Percentiles rank a stretch among this genome's conserved stretches.
Evolutionary conservation across 2,113 vertebrate genomes (phyloP).

Genomic region (Polyodon spathula): DNA sequence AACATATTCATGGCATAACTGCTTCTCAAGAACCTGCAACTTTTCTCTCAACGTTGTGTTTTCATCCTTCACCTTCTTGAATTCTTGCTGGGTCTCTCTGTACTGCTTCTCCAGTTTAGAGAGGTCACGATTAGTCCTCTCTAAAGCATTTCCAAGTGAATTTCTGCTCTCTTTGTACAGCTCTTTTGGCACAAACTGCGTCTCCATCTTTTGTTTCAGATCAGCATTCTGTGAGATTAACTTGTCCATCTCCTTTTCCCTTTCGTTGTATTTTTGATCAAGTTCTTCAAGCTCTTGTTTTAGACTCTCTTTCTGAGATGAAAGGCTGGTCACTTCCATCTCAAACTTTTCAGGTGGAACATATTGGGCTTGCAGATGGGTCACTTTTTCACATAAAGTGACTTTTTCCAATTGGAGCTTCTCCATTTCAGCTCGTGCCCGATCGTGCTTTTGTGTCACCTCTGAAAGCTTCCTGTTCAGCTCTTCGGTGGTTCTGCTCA

Average conservation of each 20-base stretch:
- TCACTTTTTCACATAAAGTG: conserved; percentile 50
- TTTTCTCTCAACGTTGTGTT: conserved; percentile 57
- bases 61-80: conserved; percentile 61
- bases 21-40: conserved; percentile 50
- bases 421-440: conserved; percentile 63
- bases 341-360: conserved; percentile 57
- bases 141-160: conserved; percentile 52
- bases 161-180: conserved; percentile 60
- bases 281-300: conserved; percentile 57
- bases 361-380: conserved; percentile 45
- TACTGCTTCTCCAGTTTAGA: conserved; percentile 50
- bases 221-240: conserved; percentile 53
- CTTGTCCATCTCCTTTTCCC: conserved; percentile 44
- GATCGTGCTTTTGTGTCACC: conserved; percentile 53
- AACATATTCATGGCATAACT: conserved; percentile 55
- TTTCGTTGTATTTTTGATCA: conserved; percentile 47
- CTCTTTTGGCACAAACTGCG: conserved; percentile 57
- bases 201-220: conserved; percentile 55
- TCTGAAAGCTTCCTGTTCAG: conserved; percentile 75
- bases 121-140: conserved; percentile 59
- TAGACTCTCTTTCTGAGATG: conserved; percentile 46
- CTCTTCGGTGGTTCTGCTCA: conserved; percentile 55
- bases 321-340: conserved; percentile 53
- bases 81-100: conserved; percentile 51
- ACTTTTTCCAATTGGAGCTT: conserved; percentile 60